Evolutionary conservation across 2,888 invertebrate genomes (phyloP).

Genomic region (Agrochola lota): DNA sequence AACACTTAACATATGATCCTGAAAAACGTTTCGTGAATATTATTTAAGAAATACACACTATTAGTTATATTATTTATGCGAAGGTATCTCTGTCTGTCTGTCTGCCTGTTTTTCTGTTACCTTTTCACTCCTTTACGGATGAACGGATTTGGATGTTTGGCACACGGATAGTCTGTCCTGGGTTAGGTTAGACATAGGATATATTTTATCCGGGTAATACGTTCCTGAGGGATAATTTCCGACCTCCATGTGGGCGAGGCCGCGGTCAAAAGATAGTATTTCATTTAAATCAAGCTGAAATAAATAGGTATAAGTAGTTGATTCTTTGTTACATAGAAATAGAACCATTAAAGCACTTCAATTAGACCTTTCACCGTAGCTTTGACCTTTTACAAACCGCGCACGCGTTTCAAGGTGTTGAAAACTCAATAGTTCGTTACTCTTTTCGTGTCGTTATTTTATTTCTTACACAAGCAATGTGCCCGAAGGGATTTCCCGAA

Average conservation of each 20-base stretch:
- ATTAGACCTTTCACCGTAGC: conserved; percentile 5
- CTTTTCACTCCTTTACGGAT: background rate
- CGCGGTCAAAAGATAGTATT: background rate
- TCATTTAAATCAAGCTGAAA: background rate
- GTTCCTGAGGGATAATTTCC: background rate
- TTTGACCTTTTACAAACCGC: conserved; percentile 20
- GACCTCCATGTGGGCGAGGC: background rate
- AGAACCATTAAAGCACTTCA: conserved; percentile 8
- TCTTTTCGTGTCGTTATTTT: background rate
- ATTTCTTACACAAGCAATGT: too few species aligned
- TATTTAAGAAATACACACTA: background rate
- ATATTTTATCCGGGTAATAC: background rate
- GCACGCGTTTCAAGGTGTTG: background rate
- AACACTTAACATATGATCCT: too few species aligned
- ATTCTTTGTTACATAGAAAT: conserved; percentile 1
- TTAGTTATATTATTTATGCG: background rate
- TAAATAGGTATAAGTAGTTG: background rate
- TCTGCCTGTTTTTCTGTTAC: background rate
- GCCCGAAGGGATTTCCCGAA: too few species aligned
- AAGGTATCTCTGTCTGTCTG: background rate
- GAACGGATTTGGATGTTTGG: background rate
- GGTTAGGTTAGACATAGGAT: background rate
- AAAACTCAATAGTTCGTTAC: conserved; percentile 9
- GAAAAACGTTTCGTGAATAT: background rate
- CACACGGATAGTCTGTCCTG: background rate